Evolutionary conservation across 1,140 invertebrate genomes (phyloP), one percentile per base, ranked within the genome.

Genomic region (Drosophila pectinifera): DNA sequence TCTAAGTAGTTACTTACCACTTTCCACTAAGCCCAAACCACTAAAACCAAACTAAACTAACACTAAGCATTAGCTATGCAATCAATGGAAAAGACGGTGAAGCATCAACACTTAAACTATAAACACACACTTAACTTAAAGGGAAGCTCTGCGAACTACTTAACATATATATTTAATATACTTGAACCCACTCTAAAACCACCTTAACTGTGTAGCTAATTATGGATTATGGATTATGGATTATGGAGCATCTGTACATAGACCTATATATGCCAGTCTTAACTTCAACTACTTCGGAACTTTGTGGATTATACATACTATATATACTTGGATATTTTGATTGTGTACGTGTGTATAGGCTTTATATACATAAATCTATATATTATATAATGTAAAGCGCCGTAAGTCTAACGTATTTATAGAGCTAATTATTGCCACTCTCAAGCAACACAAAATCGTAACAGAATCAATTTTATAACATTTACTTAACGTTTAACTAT

Each of bases 31-130:
- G 7, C 28, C n/a, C n/a, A 45, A 76, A 67, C 75, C 73, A 57
- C 36, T 26, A 49, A 48, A 63, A 63, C 63, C 65, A 73, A 78
- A 48, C 22, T 16, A 31, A 45, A 51, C 28, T 31, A 31, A 26
- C 39, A 61, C 51, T 88, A 89, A 38, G 63, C 49, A 46, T 70
- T 88, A 88, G 83, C 64, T 88, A 88, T 88, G 84, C 84, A 88
- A 88, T 84, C 84, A 88, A 88, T 88, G 83, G 83, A 88, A 88
- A 88, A 88, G 83, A 88, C 84, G 83, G 83, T 88, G 83, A 88
- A 88, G 83, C 78, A 79, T 48, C 39, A 46, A 45, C 58, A 42
- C 38, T 54, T 55, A 67, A 48, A 48, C 41, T 43, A 61, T n/a
- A 59, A 34, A 26, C 78, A 64, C 79, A 79, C 81, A 77, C 34